Percentiles rank a stretch among this genome's conserved stretches.
These are phyloP conservation scores for Alouatta palliata DNA, from an alignment of 2,113 vertebrate genomes.

Conservation along the genomic window DNA sequence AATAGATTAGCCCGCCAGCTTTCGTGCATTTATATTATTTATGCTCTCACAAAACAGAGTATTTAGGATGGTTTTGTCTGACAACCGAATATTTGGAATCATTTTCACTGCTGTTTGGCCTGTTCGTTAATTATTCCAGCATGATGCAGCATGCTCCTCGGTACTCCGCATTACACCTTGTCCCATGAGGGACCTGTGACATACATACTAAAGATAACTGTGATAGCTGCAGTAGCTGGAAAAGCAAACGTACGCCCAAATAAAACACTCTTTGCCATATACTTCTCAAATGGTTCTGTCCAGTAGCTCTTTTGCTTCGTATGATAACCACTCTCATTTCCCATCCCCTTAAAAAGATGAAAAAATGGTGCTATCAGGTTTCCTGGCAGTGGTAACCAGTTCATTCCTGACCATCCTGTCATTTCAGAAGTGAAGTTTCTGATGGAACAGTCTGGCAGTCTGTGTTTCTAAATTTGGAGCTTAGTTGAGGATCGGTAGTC, in stretches of 20 bases:
- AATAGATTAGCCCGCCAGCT: not conserved
- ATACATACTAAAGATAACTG: not conserved
- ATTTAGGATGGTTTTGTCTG: not conserved
- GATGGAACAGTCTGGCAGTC: not conserved
- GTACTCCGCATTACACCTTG: not conserved
- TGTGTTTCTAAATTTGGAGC: not conserved
- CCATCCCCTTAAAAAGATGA: not conserved
- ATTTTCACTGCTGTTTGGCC: not conserved
- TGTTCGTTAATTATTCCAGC: not conserved
- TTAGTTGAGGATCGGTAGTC: not conserved
- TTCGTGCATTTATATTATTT: not conserved
- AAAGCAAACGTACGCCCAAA: not conserved
- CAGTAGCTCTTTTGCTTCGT: not conserved
- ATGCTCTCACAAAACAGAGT: not conserved
- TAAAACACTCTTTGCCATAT: not conserved
- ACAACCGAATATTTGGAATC: not conserved
- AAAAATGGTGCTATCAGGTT: not conserved
- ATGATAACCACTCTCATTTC: not conserved
- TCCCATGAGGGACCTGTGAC: rapidly evolving
- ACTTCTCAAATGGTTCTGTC: not conserved
- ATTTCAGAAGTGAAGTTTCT: not conserved
- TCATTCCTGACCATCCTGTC: not conserved
- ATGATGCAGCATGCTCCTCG: not conserved
- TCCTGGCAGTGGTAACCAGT: not conserved
- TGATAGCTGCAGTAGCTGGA: not conserved